A percentile compares a stretch with the other conserved stretches of the same genome.
Conservation (phyloP, 2,797 vertebrate species). For the Paramormyrops hopkinsi region DNA sequence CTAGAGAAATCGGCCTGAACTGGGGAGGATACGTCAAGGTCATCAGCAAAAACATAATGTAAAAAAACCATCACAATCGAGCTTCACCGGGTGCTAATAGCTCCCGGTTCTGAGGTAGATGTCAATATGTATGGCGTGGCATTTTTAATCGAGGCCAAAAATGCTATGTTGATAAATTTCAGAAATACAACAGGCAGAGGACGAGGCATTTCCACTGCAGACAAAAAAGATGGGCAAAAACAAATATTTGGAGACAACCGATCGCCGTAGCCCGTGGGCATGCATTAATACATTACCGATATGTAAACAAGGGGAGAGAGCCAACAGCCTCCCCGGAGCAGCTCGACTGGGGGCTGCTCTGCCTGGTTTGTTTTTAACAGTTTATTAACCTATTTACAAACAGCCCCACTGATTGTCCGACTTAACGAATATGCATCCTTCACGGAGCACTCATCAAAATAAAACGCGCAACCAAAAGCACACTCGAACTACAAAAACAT, state of each 20-base stretch:
- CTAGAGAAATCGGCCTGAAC: neutral
- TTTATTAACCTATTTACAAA: neutral
- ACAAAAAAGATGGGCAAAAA: neutral
- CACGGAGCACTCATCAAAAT: neutral
- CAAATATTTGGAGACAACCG: neutral
- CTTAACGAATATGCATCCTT: neutral
- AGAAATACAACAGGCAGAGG: neutral
- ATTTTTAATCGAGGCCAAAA: neutral
- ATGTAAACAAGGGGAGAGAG: neutral
- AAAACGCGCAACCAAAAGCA: neutral
- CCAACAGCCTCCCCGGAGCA: neutral
- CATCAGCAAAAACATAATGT: neutral
- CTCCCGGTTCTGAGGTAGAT: neutral
- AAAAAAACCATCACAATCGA: neutral
- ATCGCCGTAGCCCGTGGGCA: neutral
- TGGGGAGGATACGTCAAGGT: slow-evolving; percentile 3
- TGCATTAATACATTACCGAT: slow-evolving; percentile 1
- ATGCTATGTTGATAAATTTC: neutral
- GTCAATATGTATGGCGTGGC: neutral
- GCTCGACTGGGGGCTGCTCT: neutral
- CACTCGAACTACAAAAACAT: neutral
- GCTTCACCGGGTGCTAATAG: neutral
- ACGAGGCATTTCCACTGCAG: neutral
- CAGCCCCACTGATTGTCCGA: neutral
- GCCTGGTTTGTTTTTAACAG: neutral